Evolutionary conservation across 2,888 invertebrate species (phyloP), one percentile per base, ranked within the genome.

Genomic region (Nomada flava): DNA sequence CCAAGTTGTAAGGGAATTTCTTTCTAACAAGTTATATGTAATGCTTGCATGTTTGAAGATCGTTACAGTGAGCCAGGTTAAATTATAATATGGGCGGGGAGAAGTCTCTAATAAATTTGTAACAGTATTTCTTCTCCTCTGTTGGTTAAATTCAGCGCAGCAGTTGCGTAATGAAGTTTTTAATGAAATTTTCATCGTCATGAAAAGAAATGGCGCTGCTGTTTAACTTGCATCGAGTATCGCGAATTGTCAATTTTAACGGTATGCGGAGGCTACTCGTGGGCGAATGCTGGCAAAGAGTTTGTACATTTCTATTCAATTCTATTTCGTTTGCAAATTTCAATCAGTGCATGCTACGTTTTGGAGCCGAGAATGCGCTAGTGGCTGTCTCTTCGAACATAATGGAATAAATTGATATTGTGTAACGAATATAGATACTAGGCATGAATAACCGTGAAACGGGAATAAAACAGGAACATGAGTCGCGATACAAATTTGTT

Each of bases 291-390:
- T 15, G 36, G 5, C 20, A 11, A 62, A n/a, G 9, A 62, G 52
- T 53, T 71, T 52, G 53, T 42, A 13, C 42, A 42, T 15, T 53
- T 71, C 42, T 23, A 71, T 42, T 71, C 53, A 20, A 42, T 36
- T 36, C 36, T 36, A 36, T 36, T 36, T 36, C 36, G 23, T 63
- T 53, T 53, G 63, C 10, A 72, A 63, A 59, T 74, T 74, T 67
- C 23, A 23, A 9, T 5, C 15, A 18, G 13, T 4, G n/a, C 29
- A 4, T 18, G 18, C 3, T 47, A 1, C 36, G 57, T 18, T 47
- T 29, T 36, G 36, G 0, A 36, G 36, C 36, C 0, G 7, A 36
- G 36, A 7, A 36, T 36, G 36, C 36, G 36, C 7, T 36, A 36
- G 36, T 7, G 36, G 7, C 36, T 36, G 36, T 36, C 36, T 1